Base-by-base conservation (phyloP, 2,113 vertebrate genomes). In the Tychaedon coryphoeus region DNA sequence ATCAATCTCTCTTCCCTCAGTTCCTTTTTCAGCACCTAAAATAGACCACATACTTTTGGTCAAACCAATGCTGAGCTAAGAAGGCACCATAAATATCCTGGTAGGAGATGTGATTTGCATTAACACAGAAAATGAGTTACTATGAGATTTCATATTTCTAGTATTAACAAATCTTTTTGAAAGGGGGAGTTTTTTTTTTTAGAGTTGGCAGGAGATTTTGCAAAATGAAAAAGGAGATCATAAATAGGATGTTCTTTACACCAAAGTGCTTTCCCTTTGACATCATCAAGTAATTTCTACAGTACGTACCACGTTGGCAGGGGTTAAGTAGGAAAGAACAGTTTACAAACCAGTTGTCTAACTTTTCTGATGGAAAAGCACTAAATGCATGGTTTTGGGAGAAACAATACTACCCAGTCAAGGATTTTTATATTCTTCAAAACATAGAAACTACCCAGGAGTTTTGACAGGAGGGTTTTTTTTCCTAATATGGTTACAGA, bases 221-320 rank as follows among this genome's bases (percentile, higher is more conserved):
- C 54, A 74, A 86, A 93, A 91, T 86, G 50, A 82, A 91, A 89
- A 91, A 75, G 45, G 29, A 74, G 75, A 77, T 74, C 12, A 56
- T 86, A 96, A 94, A 82, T 43, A 19, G 12, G 24, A 79, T 36
- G 16, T 36, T 88, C 62, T 77, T 96, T 86, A 73, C 31, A 83
- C 60, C 29, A 25, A 86, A 95, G 42, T 57, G 64, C 36, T 94
- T 91, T 88, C 73, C 47, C 88, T 93, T 93, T 92, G 70, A 87
- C 89, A 92, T 85, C 87, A 88, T 82, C 42, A 76, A 93, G 57
- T 42, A 85, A 29, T 79, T 90, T 76, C 80, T 87, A 50, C 51
- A 86, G 29, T 47, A 62, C 67, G 33, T 56, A 76, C 77, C 6
- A 10, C 62, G 33, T 28, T 91, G 58, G 74, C 71, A 83, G 54